Evolutionary conservation across 2,888 invertebrate genomes (phyloP), one percentile per base, ranked within the genome.

Genomic region (Argynnis bischoffii): DNA sequence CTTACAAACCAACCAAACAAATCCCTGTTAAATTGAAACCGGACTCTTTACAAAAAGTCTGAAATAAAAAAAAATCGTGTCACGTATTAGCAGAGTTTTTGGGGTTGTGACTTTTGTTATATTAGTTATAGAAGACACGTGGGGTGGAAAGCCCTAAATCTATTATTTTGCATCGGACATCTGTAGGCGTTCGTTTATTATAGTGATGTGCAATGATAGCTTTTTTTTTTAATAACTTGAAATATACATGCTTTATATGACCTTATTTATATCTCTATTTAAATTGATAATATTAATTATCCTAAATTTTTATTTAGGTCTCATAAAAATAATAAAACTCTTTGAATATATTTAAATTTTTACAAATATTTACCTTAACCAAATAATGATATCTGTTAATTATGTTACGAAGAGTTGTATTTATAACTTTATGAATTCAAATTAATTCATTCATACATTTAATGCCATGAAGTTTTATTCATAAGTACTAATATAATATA

Each of bases 11-110:
- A 81, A 84, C 77, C 78, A 78, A 79, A 78, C 81, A 41, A 41
- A 78, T 79, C 78, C 85, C 83, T 80, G 88, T 90, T 88, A 89
- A 87, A 89, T 83, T 80, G 90, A 79, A 88, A 90, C 89, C 81
- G 77, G 81, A 89, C 81, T 81, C 89, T 83, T 81, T 79, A 82
- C 78, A 72, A 50, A 69, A 76, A 74, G 74, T 51, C n/a, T 41
- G 81, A 81, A 83, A 78, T 78, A 74, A 70, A 71, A 72, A 75
- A 77, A 79, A 75, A 72, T 63, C 72, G 64, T 64, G 72, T 76
- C 70, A 69, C 72, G 74, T 75, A 77, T 78, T 87, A 86, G 83
- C 83, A 76, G 76, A 78, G 77, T 81, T 86, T 41, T 85, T 80
- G 78, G 88, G 85, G 87, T 83, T 77, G 78, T 79, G 82, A 86